These are phyloP conservation scores for Pyrocoelia pectoralis DNA, from an alignment of 2,888 invertebrate species.

Conservation along the genomic window DNA sequence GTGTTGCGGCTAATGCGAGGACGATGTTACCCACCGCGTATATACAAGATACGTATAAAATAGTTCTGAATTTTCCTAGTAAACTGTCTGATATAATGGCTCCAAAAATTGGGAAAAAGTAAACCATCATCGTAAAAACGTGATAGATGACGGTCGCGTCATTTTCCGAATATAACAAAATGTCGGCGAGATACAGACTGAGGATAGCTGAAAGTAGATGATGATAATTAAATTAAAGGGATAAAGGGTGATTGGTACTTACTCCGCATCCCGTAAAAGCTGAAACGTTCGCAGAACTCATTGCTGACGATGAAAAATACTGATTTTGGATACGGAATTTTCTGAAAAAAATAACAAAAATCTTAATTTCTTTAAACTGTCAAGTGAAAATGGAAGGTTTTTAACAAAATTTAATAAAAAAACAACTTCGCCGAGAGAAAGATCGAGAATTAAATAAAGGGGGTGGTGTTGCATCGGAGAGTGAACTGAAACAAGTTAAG, in stretches of 20 bases:
- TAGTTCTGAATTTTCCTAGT: conserved; percentile 90
- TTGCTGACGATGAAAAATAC: conserved; percentile 94
- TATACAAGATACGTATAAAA: conserved; percentile 86
- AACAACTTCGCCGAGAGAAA: too few species aligned
- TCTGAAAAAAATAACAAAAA: conserved; percentile 63
- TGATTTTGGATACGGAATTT: conserved; percentile 82
- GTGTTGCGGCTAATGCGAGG: conserved; percentile 75
- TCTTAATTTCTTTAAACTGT: neutral
- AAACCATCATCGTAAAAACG: conserved; percentile 87
- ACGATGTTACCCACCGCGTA: conserved; percentile 86
- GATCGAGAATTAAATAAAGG: too few species aligned
- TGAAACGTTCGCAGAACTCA: conserved; percentile 98
- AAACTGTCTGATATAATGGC: conserved; percentile 94
- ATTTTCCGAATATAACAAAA: conserved; percentile 75
- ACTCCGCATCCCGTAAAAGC: conserved; percentile 97
- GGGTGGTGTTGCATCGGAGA: too few species aligned
- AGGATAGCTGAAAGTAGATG: conserved; percentile 77
- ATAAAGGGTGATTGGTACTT: conserved; percentile 57
- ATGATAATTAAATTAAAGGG: neutral
- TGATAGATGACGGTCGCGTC: conserved; percentile 89
- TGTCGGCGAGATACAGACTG: conserved; percentile 84
- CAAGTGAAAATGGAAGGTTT: too few species aligned
- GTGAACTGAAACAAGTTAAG: too few species aligned
- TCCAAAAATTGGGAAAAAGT: conserved; percentile 88
- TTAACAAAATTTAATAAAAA: too few species aligned